phyloP scores from a whole-genome alignment of 2,113 vertebrate genomes.

The Ahaetulla prasina region DNA sequence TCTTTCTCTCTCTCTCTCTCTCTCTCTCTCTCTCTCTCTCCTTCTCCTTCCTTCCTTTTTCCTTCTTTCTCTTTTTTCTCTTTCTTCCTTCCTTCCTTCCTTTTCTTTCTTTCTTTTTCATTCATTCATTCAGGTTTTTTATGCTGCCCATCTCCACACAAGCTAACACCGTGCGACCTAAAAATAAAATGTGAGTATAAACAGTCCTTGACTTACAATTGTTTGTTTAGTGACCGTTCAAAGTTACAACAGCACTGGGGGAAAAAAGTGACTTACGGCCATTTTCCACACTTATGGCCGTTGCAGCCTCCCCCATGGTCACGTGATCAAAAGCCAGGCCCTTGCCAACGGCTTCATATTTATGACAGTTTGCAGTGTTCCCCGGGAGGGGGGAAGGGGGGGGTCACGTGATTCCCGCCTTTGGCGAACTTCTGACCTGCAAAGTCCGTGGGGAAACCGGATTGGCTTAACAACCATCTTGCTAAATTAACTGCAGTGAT shows the following conservation, averaged over 20 bases:
- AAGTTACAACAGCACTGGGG: background rate
- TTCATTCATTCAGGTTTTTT: background rate
- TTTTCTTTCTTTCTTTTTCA: no score
- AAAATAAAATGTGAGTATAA: no score
- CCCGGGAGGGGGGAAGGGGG: accelerated
- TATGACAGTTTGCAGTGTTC: no score
- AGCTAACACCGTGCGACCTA: no score
- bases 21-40: no score
- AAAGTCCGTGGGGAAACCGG: background rate
- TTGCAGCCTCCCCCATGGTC: background rate
- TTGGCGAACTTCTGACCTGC: no score
- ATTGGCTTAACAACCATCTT: background rate
- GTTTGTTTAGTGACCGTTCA: background rate
- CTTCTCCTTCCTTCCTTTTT: no score
- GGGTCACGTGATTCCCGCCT: no score
- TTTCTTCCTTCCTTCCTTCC: no score
- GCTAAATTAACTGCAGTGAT: background rate
- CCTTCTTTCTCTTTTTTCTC: no score
- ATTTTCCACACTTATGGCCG: background rate
- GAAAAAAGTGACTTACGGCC: background rate
- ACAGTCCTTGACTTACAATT: background rate
- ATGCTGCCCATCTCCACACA: background rate
- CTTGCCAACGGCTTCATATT: no score
- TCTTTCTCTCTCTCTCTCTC: no score
- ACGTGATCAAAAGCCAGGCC: background rate